Evolutionary conservation across 1,140 invertebrate genomes (phyloP).

Genomic region (Brachionus manjavacas): DNA sequence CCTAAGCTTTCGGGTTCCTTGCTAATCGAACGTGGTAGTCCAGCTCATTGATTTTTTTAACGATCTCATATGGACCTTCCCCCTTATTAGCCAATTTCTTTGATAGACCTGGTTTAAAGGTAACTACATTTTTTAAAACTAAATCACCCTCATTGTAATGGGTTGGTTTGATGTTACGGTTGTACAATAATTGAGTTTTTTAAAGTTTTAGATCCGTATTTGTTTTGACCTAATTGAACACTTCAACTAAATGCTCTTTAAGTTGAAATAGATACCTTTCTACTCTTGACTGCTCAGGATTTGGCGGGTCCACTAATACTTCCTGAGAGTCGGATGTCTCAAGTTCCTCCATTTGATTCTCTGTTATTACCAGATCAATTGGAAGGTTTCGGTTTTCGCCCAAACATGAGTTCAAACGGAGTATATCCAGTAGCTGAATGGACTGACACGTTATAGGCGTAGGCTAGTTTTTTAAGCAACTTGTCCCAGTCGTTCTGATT

Average conservation of each 20-base stretch:
- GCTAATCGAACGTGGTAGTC: background rate
- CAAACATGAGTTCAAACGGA: constrained; percentile 12
- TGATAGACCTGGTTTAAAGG: background rate
- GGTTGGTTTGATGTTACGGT: background rate
- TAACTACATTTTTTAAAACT: background rate
- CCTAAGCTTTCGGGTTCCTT: background rate
- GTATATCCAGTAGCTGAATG: background rate
- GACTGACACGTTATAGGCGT: constrained; percentile 18
- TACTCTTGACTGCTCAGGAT: background rate
- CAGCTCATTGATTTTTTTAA: background rate
- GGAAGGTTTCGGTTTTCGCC: background rate
- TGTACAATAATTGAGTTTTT: background rate
- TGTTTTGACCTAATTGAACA: background rate
- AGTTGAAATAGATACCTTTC: background rate
- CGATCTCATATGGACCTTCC: background rate
- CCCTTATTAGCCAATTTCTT: background rate
- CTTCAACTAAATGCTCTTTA: background rate
- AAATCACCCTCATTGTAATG: background rate
- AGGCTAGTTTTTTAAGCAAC: background rate
- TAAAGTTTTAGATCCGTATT: background rate
- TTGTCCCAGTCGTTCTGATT: constrained; percentile 9
- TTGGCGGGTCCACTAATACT: background rate
- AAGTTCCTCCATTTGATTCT: background rate
- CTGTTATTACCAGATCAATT: background rate
- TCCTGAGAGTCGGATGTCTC: background rate